These are phyloP conservation scores for Drosophila sulfurigaster DNA, from an alignment of 1,140 invertebrate species.

Conservation along the genomic window DNA sequence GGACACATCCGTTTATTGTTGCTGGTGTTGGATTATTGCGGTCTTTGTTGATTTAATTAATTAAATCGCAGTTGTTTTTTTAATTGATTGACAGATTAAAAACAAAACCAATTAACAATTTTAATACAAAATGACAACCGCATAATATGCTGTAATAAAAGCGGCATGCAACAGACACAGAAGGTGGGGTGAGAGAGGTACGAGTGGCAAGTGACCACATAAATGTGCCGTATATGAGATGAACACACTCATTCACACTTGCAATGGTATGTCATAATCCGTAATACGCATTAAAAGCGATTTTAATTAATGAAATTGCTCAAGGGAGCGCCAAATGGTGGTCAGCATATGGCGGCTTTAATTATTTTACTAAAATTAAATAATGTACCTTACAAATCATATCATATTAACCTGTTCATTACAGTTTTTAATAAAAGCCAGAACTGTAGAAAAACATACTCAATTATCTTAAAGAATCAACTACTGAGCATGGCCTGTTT, in stretches of 20 bases:
- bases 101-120: conserved; percentile 84
- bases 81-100: conserved; percentile 84
- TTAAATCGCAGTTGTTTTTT: conserved; percentile 84
- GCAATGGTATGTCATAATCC: conserved; percentile 76
- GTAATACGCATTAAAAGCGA: conserved; percentile 75
- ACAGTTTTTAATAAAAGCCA: too few species aligned
- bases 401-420: neutral
- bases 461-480: too few species aligned
- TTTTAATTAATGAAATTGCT: conserved; percentile 80
- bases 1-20: conserved; percentile 64
- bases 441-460: too few species aligned
- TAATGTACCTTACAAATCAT: conserved; percentile 1
- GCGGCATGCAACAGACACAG: conserved; percentile 12
- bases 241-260: conserved; percentile 26
- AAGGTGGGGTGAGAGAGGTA: neutral
- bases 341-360: conserved; percentile 14
- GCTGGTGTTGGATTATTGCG: conserved; percentile 77
- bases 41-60: conserved; percentile 83
- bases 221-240: conserved; percentile 22
- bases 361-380: conserved; percentile 32
- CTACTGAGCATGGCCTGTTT: too few species aligned
- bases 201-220: conserved; percentile 21
- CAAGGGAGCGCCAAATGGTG: conserved; percentile 46
- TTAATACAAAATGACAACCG: conserved; percentile 77
- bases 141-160: conserved; percentile 83